Base-by-base conservation (phyloP, 2,797 vertebrate species). In the Poecilia picta region DNA sequence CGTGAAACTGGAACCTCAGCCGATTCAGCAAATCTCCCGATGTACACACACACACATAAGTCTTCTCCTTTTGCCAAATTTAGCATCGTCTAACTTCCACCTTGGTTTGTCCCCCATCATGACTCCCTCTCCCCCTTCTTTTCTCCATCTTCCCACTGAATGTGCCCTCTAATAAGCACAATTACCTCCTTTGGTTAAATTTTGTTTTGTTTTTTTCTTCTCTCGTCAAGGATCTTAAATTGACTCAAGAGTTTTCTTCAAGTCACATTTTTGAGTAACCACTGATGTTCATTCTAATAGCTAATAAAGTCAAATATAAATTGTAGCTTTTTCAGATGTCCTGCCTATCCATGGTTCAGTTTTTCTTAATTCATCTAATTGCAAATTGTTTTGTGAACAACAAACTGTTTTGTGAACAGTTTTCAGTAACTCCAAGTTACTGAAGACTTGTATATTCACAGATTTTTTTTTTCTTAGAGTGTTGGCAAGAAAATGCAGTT, bases 31-130 rank as follows among this genome's bases (percentile, higher is more conserved):
- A 96, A 95, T 96, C 84, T 94, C 94, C 91, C 5, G 74, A 87
- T 88, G 41, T 51, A 82, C 75, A 83, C 75, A 83, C 75, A 83
- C 77, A 82, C 82, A 78, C 76, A 81, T 71, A 91, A 93, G 89
- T 91, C 90, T 91, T 91, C 89, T 93, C 91, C 93, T 94, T 96
- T 96, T 95, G 94, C 96, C 96, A 96, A 96, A 96, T 97, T 97
- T 97, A 97, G 96, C 94, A 93, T 96, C 94, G 90, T 96, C 95
- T 95, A 90, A 96, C 95, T 96, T 97, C 95, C 93, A 95, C 96
- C 95, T 96, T 94, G 95, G 94, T 95, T 94, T 94, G 93, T 95
- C 94, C 93, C 91, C 81, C 81, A 85, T 90, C 84, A 79, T 84
- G 84, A 77, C 73, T 82, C 76, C 80, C 71, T 77, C 72, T 68